Conservation (phyloP, 53 echinoderm and acorn worm species). For the Luidia sarsii region DNA sequence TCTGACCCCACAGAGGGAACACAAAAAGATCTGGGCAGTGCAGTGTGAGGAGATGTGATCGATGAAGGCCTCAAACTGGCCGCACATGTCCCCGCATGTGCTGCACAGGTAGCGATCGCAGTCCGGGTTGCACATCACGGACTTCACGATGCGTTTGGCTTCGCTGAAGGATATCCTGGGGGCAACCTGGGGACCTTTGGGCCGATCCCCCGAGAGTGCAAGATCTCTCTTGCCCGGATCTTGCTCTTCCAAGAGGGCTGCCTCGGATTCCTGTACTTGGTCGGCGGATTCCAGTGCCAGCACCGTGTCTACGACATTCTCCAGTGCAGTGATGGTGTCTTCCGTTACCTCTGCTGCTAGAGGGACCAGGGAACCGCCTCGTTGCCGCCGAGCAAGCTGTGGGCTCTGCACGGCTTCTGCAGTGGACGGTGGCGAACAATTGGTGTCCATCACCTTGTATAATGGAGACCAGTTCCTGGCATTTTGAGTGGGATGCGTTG, state of each 20-base stretch:
- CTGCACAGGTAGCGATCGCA: constrained; percentile 19
- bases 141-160: constrained; percentile 1
- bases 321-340: background rate
- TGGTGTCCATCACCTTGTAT: no score
- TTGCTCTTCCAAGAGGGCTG: background rate
- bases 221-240: background rate
- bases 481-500: background rate
- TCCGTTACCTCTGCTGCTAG: background rate
- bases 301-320: background rate
- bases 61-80: background rate
- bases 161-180: constrained; percentile 17
- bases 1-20: background rate
- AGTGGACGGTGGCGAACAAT: background rate
- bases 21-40: background rate
- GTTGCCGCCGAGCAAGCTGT: background rate
- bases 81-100: constrained; percentile 17
- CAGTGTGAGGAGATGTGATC: constrained; percentile 32
- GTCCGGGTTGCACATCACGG: background rate
- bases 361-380: background rate
- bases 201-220: background rate
- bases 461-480: background rate
- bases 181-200: background rate
- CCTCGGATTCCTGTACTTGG: background rate
- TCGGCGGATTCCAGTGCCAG: background rate
- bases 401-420: background rate